Base-by-base conservation (phyloP, 2,113 vertebrate genomes). In the Datnioides undecimradiatus region DNA sequence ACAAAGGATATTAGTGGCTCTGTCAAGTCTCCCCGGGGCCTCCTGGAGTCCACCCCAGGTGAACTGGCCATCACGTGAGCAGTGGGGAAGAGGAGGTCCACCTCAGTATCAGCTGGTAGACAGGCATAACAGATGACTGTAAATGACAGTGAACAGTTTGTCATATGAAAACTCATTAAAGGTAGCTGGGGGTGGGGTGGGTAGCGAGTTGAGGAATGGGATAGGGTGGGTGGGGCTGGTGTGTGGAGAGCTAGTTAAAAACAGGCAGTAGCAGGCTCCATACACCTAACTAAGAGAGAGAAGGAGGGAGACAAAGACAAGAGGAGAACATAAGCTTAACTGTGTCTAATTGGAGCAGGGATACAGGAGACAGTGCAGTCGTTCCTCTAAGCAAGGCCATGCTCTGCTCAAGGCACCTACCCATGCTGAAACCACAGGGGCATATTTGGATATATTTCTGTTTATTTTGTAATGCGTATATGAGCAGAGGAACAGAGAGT, bases 341-440 rank as follows among this genome's bases (percentile, higher is more conserved):
- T 58, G 33, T 77, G 69, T 88, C 88, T 89, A 87, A 72, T 43
- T 85, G 84, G 84, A 92, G 84, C 79, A 64, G 87, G 79, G 80
- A 78, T 23, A 85, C 19, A 72, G 79, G 87, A 91, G 88, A 82
- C 77, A 93, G 85, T 91, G 92, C 94, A 93, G 87, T 89, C 46
- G 70, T 88, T 94, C 63, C 71, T 88, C 85, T 90, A 93, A 93
- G 94, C 92, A 91, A 95, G 90, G 91, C 93, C 93, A 95, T 94
- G 94, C 94, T 90, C 88, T 93, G 92, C 90, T 92, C 90, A 92
- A 92, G 91, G 92, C 90, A 93, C 82, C 85, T 88, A 92, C 84
- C 89, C 93, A 95, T 94, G 94, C 93, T 90, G 89, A 93, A 92
- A 92, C 90, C 92, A 92, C 92, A 90, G 91, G 86, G 90, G 90